These are phyloP conservation scores for Chiloscyllium punctatum DNA, from an alignment of 2,797 vertebrate species.

Conservation along the genomic window DNA sequence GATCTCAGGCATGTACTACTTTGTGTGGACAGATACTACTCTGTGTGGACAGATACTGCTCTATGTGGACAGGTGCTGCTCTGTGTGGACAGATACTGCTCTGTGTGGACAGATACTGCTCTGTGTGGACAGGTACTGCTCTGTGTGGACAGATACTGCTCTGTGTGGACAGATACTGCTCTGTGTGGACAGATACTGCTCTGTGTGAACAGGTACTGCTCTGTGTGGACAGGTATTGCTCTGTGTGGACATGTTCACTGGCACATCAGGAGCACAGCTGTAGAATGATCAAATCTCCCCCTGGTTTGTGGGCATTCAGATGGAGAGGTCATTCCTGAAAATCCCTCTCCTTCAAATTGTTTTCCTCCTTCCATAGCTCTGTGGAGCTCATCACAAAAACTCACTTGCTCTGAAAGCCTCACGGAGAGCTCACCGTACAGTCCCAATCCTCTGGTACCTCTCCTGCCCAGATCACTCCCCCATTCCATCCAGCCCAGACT, in stretches of 20 bases:
- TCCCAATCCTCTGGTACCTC: background rate
- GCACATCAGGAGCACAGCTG: background rate
- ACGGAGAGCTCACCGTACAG: background rate
- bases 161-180: too few species aligned
- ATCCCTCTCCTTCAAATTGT: background rate
- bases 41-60: too few species aligned
- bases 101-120: too few species aligned
- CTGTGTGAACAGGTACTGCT: too few species aligned
- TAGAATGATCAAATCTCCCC: constrained; percentile 10
- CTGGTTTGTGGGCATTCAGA: background rate
- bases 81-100: too few species aligned
- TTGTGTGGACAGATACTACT: background rate
- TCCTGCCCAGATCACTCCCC: background rate
- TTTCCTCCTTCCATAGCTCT: background rate
- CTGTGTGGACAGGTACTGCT: too few species aligned
- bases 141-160: too few species aligned
- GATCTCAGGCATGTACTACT: background rate
- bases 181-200: too few species aligned
- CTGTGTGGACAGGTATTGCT: too few species aligned
- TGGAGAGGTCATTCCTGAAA: too few species aligned
- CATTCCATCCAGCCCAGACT: background rate
- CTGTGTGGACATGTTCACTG: background rate
- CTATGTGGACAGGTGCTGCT: too few species aligned
- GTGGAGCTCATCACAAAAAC: background rate
- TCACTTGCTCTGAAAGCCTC: background rate